Evolutionary conservation across 1,140 invertebrate species (phyloP).

Genomic region (Colletes latitarsis): DNA sequence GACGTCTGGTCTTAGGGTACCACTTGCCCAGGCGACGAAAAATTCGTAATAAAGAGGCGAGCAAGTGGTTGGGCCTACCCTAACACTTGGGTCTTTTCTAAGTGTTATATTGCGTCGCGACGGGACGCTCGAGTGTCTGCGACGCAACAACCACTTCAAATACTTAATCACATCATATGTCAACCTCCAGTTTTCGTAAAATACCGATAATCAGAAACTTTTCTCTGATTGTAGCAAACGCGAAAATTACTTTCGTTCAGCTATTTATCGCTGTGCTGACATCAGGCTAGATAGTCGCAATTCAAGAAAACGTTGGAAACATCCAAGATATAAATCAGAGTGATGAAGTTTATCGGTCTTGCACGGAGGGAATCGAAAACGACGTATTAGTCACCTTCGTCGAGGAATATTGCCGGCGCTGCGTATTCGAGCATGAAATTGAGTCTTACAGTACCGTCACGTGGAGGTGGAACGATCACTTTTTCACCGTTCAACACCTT

Average conservation of each 20-base stretch:
- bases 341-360: conserved; percentile 58
- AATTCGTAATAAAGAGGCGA: too few species aligned
- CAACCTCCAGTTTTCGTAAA: not conserved
- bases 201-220: not conserved
- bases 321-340: conserved; percentile 55
- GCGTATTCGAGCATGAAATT: conserved; percentile 63
- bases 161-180: not conserved
- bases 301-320: conserved; percentile 3
- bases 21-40: too few species aligned
- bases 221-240: too few species aligned
- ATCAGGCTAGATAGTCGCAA: not conserved
- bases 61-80: too few species aligned
- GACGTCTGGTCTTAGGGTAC: too few species aligned
- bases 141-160: too few species aligned
- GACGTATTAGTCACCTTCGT: conserved; percentile 54
- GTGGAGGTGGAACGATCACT: conserved; percentile 23
- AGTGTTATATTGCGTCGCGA: too few species aligned
- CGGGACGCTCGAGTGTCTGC: too few species aligned
- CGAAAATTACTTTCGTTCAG: not conserved
- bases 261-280: not conserved
- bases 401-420: conserved; percentile 48
- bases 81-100: too few species aligned
- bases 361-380: conserved; percentile 52
- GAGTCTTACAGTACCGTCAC: conserved; percentile 55
- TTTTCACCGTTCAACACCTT: conserved; percentile 34